Evolutionary conservation across 2,888 invertebrate genomes (phyloP), one percentile per base, ranked within the genome.

Genomic region (Eupelmus urozonus): DNA sequence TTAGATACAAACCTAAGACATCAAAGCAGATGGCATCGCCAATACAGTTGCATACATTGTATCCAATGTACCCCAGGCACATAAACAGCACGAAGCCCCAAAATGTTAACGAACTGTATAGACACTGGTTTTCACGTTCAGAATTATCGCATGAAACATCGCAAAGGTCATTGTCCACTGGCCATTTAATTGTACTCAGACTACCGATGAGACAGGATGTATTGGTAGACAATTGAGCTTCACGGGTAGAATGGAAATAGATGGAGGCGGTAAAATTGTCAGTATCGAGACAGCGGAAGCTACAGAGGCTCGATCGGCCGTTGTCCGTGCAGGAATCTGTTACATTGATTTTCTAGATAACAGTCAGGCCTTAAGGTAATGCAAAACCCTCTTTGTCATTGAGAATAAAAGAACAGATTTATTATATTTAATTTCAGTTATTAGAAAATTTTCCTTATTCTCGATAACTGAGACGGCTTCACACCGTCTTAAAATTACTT

Each of bases 21-120:
- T 97, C 96, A 86, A 97, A 97, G 88, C 97, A 96, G 40, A 97
- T 94, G 0, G 97, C 96, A 89, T 98, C 98, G 51, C 96, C 95
- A 51, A 97, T 94, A 60, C 95, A 96, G 85, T 97, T 95, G 42
- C 94, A 93, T 0, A 97, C 96, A 87, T 96, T 96, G 86, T 94
- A 96, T 2, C 95, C 94, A 76, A 96, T 94, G 1, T 93, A 95
- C 34, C 96, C 96, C 1, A 95, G 81, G 59, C 94, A 94, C 91
- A 95, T 93, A 25, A 95, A 88, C 0, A 94, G 81, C 0, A 96
- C 93, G 83, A 95, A 96, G 1, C 92, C 90, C 95, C 95, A 96
- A 88, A 96, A 96, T 0, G 92, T 91, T 0, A 90, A 84, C 0
- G 93, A 93, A 78, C 90, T 90, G 83, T 95, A 95, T 20, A 95